Base-by-base conservation (phyloP, 2,797 vertebrate genomes). In the Acanthis flammea region DNA sequence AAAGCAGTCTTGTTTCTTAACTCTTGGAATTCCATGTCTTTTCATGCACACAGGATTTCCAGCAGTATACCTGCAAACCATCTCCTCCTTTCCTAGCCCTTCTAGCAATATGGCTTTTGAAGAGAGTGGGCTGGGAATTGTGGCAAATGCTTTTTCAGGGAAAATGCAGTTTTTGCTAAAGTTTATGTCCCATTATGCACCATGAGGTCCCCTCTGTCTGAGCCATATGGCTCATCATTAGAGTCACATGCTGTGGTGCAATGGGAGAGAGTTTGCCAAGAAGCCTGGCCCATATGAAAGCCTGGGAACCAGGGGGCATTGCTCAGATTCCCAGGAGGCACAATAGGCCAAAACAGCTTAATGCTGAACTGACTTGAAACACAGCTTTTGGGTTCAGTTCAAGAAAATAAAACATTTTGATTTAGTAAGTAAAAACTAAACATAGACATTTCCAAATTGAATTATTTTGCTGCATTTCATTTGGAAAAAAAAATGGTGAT, bases 351-450 rank as follows among this genome's bases (percentile, higher is more conserved):
- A 42, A 51, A 33, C 54, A 77, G 33, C 81, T 93, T 51, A 58
- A 86, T 78, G 68, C 42, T 72, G 39, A 96, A 78, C 50, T 35
- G 31, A 86, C 92, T 94, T 83, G 68, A 95, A 93, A 80, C 57
- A 47, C 28, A 58, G 61, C 2, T 0, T 28, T 82, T 92, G 94
- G 87, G 57, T 37, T 63, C 65, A 47, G 65, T 86, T 92, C 92
- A 87, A 95, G 78, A 65, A 94, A 93, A 88, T 81, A 72, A 93
- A 90, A 3, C 47, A 19, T 54, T 95, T 90, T 72, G 78, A 96
- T 93, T 95, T 89, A 95, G 61, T 77, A 77, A 83, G 78, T 80
- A 33, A 65, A 90, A 93, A 83, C 58, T 93, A 91, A 93, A 96
- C 47, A 78, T 58, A 92, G 91, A 53, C 68, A 22, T 93, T 92